These are phyloP conservation scores for Tenrec ecaudatus DNA, from an alignment of 2,113 vertebrate species.

Conservation along the genomic window DNA sequence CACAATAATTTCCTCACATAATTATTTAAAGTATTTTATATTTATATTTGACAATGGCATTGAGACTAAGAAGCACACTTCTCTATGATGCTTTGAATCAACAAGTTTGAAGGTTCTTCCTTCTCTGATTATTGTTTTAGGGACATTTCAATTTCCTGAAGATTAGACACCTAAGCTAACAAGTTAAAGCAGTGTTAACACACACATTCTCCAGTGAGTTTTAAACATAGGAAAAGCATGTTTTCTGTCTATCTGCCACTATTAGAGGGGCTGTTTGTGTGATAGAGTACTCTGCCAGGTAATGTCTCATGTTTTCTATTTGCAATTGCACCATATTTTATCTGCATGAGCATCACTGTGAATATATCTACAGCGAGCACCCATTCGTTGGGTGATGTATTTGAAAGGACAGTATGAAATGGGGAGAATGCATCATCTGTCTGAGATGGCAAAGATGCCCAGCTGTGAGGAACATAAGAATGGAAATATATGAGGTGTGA, in stretches of 20 bases:
- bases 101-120: not conserved
- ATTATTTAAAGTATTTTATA: slow-evolving; percentile 4
- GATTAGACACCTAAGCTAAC: not conserved
- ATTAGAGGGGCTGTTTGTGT: slow-evolving; percentile 46
- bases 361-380: not conserved
- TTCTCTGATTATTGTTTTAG: not conserved
- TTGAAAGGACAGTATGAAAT: slow-evolving; percentile 30
- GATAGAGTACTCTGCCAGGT: not conserved
- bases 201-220: slow-evolving; percentile 7
- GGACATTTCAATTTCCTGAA: slow-evolving; percentile 37
- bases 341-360: not conserved
- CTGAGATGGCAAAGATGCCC: not conserved
- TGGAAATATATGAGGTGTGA: slow-evolving; percentile 50
- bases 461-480: slow-evolving; percentile 27
- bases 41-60: not conserved
- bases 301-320: slow-evolving; percentile 37
- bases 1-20: not conserved
- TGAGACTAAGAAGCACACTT: not conserved
- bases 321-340: not conserved
- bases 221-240: slow-evolving; percentile 43
- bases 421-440: slow-evolving; percentile 30
- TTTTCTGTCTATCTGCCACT: slow-evolving; percentile 17
- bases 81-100: not conserved
- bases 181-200: slow-evolving; percentile 31
- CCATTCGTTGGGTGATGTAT: not conserved